Evolutionary conservation across 2,113 vertebrate species (phyloP).

Genomic region (Brachypodius melanocephalos): DNA sequence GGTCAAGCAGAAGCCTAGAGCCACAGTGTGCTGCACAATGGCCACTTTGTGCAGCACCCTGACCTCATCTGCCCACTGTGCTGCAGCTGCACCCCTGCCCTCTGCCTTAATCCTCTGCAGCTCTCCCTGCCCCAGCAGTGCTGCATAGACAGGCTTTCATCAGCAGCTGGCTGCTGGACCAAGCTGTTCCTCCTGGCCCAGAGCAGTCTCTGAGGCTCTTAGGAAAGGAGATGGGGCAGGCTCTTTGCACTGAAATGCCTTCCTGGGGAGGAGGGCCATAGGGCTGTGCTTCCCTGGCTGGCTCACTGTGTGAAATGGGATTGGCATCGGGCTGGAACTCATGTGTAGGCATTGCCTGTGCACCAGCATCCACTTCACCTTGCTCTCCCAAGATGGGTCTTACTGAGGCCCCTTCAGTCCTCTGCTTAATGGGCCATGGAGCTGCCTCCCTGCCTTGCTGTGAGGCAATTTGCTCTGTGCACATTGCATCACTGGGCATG

Average conservation of each 20-base stretch:
- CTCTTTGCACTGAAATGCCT: background rate
- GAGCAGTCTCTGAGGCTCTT: no score
- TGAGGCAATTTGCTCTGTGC: background rate
- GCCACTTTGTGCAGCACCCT: background rate
- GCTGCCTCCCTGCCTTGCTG: background rate
- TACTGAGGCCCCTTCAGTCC: background rate
- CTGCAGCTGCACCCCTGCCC: background rate
- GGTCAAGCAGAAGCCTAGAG: background rate
- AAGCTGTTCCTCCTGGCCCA: background rate
- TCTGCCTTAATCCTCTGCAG: background rate
- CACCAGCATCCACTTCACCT: fast-evolving
- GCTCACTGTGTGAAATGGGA: fast-evolving
- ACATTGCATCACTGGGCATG: background rate
- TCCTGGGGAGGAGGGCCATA: background rate
- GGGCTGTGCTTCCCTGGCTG: fast-evolving
- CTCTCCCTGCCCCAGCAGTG: background rate
- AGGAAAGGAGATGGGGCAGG: background rate
- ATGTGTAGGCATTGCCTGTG: fast-evolving
- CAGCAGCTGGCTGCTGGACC: background rate
- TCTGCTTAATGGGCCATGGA: background rate
- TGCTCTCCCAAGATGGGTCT: background rate
- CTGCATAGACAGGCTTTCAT: background rate
- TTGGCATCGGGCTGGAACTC: background rate
- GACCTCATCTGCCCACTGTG: background rate
- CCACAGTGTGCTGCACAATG: background rate